These are phyloP conservation scores for Rhamnusium bicolor DNA, from an alignment of 2,888 invertebrate genomes.

Conservation along the genomic window DNA sequence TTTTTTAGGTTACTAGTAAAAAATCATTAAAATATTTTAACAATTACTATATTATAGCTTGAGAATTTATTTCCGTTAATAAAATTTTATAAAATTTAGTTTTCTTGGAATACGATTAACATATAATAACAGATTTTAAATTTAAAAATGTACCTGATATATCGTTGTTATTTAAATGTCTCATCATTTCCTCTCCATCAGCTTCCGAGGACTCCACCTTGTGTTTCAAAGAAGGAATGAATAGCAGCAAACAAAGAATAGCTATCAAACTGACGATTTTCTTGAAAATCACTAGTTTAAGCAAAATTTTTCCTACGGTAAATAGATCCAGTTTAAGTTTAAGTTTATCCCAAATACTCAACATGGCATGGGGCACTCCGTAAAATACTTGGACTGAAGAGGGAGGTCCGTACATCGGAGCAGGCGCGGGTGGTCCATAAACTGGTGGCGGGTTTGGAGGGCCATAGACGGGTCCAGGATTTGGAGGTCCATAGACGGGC, in stretches of 20 bases:
- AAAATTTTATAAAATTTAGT: no score
- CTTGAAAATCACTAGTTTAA: constrained; percentile 86
- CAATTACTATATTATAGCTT: no score
- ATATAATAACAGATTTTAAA: neutral
- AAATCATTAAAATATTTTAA: no score
- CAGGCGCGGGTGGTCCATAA: constrained; percentile 46
- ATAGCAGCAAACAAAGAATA: constrained; percentile 82
- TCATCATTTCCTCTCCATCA: constrained; percentile 5
- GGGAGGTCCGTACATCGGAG: constrained; percentile 19
- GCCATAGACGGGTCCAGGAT: constrained; percentile 44
- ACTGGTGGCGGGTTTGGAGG: constrained; percentile 40
- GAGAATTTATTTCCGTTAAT: no score
- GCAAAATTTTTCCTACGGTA: constrained; percentile 82
- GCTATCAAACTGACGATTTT: constrained; percentile 87
- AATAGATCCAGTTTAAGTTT: constrained; percentile 81
- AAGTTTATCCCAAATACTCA: constrained; percentile 78
- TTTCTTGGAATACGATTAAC: no score
- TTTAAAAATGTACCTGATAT: neutral
- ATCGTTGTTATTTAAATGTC: neutral
- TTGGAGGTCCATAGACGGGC: constrained; percentile 49
- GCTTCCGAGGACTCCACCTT: constrained; percentile 39
- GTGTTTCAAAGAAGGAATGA: constrained; percentile 76
- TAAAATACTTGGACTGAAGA: constrained; percentile 65
- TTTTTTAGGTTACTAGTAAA: no score
- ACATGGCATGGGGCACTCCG: constrained; percentile 75